phyloP scores from a whole-genome alignment of 2,113 vertebrate genomes.

The Myotis lucifugus region DNA sequence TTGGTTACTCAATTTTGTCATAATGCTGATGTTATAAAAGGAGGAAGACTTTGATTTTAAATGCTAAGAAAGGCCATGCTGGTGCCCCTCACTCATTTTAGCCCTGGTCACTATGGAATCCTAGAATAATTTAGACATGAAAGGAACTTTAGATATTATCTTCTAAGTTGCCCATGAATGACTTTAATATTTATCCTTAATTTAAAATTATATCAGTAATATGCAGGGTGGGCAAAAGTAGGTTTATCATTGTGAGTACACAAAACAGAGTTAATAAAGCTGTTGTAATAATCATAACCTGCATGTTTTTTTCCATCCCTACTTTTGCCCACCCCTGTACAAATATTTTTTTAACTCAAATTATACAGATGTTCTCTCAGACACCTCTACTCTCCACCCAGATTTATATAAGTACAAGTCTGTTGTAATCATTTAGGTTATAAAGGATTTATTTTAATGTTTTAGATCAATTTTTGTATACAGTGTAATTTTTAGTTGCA shows the following conservation, averaged over 20 bases:
- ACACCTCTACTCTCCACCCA: background rate
- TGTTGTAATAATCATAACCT: background rate
- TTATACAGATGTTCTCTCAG: background rate
- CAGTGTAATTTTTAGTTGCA: background rate
- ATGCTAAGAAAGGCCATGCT: background rate
- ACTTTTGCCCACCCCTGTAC: background rate
- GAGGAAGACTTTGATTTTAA: constrained; percentile 12
- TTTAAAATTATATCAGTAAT: background rate
- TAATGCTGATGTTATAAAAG: background rate
- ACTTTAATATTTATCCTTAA: constrained; percentile 40
- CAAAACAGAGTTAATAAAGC: background rate
- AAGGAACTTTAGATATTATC: background rate
- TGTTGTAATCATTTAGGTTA: background rate
- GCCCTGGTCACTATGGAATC: background rate
- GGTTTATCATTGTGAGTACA: background rate
- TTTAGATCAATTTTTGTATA: background rate
- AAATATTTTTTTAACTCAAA: background rate
- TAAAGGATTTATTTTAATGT: constrained; percentile 18
- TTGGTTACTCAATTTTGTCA: background rate
- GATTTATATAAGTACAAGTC: background rate
- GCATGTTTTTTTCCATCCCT: background rate
- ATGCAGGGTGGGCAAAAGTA: background rate
- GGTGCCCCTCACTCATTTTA: background rate
- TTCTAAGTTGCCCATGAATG: background rate
- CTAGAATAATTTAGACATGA: background rate